Conservation (phyloP, 1,140 invertebrate species). For the Amphibalanus amphitrite region DNA sequence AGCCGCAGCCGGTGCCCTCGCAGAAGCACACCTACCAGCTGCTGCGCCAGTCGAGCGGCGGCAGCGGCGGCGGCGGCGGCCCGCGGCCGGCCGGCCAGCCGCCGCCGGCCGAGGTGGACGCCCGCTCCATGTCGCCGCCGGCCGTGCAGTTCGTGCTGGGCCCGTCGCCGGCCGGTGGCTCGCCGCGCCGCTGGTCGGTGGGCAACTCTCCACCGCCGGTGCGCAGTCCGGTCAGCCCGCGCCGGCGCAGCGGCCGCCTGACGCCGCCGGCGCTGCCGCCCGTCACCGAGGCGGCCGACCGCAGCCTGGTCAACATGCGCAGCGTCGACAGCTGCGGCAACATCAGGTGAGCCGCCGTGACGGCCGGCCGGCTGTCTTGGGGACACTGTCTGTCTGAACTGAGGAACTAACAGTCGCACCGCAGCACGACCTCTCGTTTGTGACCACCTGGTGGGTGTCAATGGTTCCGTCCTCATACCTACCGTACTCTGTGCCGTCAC, state of each 20-base stretch:
- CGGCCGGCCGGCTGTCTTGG: no score
- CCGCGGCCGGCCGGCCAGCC: no score
- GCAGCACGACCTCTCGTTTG: no score
- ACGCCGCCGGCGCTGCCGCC: background rate
- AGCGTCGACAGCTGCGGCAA: constrained; percentile 12
- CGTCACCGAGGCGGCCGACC: background rate
- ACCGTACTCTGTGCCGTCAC: constrained; percentile 20
- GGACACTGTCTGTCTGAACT: no score
- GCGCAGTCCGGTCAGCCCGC: background rate
- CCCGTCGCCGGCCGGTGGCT: background rate
- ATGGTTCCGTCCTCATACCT: no score
- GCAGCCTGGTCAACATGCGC: constrained; percentile 2
- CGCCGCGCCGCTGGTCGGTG: background rate
- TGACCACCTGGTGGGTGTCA: no score
- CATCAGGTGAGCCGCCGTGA: constrained; percentile 7
- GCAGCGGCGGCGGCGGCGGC: no score
- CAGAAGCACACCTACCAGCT: constrained; percentile 22
- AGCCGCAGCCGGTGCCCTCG: constrained; percentile 27
- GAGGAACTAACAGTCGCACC: no score
- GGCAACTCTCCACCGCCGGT: background rate
- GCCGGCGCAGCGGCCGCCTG: background rate
- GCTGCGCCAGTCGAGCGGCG: background rate
- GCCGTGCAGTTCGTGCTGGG: constrained; percentile 3
- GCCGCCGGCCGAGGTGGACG: background rate
- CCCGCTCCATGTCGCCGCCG: background rate